Percentiles rank a stretch among this genome's conserved stretches.
These are phyloP conservation scores for Mixornis gularis DNA, from an alignment of 2,113 vertebrate genomes.

Conservation along the genomic window DNA sequence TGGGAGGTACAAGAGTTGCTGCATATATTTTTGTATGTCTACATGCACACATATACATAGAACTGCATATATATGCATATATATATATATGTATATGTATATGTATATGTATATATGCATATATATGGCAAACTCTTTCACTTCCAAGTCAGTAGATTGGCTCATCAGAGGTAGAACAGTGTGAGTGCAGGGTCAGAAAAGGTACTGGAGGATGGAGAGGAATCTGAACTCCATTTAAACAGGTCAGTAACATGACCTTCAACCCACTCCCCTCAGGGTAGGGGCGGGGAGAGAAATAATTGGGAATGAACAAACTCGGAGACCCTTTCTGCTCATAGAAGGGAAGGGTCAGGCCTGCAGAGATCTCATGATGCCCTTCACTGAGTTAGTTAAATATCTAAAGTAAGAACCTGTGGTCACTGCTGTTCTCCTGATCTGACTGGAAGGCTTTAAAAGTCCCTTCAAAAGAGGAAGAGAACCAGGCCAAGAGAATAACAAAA, in stretches of 20 bases:
- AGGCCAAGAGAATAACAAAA: background rate
- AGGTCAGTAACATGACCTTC: conserved; percentile 38
- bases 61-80: background rate
- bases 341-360: background rate
- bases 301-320: background rate
- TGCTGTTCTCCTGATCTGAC: conserved; percentile 16
- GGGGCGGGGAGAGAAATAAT: conserved; percentile 3
- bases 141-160: background rate
- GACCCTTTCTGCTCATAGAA: background rate
- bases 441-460: background rate
- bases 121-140: background rate
- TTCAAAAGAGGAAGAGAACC: background rate
- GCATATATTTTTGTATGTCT: too few species aligned
- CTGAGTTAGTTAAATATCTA: background rate
- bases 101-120: too few species aligned
- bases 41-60: too few species aligned
- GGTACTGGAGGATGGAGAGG: background rate
- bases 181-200: background rate
- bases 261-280: background rate
- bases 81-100: too few species aligned
- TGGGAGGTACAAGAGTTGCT: background rate
- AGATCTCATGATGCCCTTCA: conserved; percentile 32
- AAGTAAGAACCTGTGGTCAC: background rate
- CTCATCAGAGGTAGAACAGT: background rate
- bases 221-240: background rate